phyloP scores from a whole-genome alignment of 2,113 vertebrate species.

The Microtus montanus region DNA sequence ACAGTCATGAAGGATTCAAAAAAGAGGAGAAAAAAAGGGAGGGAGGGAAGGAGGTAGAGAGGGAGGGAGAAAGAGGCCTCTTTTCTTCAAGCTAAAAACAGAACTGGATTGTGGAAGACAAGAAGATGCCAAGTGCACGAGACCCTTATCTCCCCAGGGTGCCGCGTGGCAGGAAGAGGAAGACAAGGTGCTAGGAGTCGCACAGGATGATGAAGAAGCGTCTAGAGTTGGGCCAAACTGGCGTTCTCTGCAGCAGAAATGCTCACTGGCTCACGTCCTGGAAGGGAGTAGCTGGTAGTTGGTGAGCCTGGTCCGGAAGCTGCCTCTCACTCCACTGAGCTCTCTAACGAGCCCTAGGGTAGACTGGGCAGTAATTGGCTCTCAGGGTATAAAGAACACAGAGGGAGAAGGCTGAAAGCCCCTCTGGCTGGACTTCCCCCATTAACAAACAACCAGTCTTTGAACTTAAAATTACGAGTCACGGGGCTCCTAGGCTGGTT shows the following conservation, averaged over 20 bases:
- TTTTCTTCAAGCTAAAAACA: slow-evolving; percentile 38
- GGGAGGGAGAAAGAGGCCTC: neutral
- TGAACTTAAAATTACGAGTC: slow-evolving; percentile 78
- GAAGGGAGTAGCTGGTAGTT: neutral
- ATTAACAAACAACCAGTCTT: slow-evolving; percentile 70
- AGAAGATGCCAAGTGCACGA: neutral
- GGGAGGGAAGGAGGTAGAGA: no score
- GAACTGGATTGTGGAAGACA: neutral
- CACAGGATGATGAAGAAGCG: neutral
- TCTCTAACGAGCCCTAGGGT: slow-evolving; percentile 39
- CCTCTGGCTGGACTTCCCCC: slow-evolving; percentile 55
- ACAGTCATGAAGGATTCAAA: no score
- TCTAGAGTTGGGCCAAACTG: neutral
- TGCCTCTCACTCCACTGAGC: slow-evolving; percentile 32
- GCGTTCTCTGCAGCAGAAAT: neutral
- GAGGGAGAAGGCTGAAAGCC: slow-evolving; percentile 4
- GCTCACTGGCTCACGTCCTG: neutral
- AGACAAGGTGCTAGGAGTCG: neutral
- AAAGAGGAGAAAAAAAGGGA: neutral
- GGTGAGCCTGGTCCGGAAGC: slow-evolving; percentile 11
- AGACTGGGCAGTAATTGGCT: slow-evolving; percentile 48
- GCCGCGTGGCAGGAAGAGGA: neutral
- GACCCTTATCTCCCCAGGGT: neutral
- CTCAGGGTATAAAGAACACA: slow-evolving; percentile 42
- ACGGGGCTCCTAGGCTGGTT: slow-evolving; percentile 63